phyloP scores from a whole-genome alignment of 2,113 vertebrate genomes.

The Notothenia coriiceps region DNA sequence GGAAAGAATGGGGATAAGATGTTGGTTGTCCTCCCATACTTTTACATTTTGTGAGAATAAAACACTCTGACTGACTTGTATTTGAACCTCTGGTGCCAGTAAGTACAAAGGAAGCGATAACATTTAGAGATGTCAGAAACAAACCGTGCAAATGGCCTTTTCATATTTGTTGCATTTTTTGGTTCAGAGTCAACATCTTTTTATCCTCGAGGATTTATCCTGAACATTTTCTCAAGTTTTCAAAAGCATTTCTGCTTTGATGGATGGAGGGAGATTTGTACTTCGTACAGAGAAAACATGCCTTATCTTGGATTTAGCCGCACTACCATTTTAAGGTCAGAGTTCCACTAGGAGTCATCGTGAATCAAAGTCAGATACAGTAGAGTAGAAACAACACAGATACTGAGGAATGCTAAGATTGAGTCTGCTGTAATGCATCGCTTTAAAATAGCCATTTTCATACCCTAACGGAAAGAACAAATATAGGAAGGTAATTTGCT shows the following conservation, averaged over 20 bases:
- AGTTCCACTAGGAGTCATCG: constrained; percentile 30
- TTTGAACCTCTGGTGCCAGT: constrained; percentile 39
- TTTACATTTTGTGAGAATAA: constrained; percentile 30
- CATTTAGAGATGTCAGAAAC: constrained; percentile 41
- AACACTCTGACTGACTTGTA: constrained; percentile 14
- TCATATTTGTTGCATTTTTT: constrained; percentile 55
- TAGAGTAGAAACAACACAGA: constrained; percentile 35
- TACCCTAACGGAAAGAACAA: not conserved
- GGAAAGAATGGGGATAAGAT: not conserved
- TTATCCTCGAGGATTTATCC: constrained; percentile 50
- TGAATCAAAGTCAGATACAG: constrained; percentile 49
- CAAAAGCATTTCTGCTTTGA: constrained; percentile 74
- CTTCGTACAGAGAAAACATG: constrained; percentile 65
- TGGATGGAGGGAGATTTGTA: constrained; percentile 71
- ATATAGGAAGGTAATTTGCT: not conserved
- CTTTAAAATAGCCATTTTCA: not conserved
- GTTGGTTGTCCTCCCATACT: not conserved
- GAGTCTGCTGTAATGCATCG: not conserved
- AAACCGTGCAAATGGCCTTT: constrained; percentile 48
- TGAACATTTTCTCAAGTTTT: constrained; percentile 63
- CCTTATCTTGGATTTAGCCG: constrained; percentile 74
- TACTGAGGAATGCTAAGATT: not conserved
- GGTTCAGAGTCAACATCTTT: constrained; percentile 47
- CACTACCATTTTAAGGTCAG: constrained; percentile 66
- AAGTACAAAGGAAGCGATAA: not conserved